Conservation (phyloP, 2,888 invertebrate species). For the Zelleria hepariella region DNA sequence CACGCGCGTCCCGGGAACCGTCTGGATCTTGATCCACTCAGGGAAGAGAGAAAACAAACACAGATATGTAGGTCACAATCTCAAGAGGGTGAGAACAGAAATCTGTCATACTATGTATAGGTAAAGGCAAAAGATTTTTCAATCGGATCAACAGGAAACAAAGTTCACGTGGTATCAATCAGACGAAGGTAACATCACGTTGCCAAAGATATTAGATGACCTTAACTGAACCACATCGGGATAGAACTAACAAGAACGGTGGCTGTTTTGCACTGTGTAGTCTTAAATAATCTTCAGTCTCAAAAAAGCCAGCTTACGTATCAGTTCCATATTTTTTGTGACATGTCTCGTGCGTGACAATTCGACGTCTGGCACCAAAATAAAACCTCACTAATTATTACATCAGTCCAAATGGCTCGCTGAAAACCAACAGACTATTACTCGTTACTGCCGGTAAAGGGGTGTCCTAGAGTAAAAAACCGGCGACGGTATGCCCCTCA, state of each 20-base stretch:
- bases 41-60: background rate
- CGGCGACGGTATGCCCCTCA: conserved; percentile 4
- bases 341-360: too few relatives aligned
- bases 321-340: background rate
- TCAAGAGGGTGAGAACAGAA: background rate
- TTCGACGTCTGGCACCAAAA: background rate
- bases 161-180: too few relatives aligned
- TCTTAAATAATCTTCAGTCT: too few relatives aligned
- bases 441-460: conserved; percentile 7
- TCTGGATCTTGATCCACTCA: background rate
- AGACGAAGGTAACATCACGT: too few relatives aligned
- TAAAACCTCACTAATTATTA: conserved; percentile 1
- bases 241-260: too few relatives aligned
- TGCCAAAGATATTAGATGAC: too few relatives aligned
- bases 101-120: background rate
- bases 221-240: too few relatives aligned
- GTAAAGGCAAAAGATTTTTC: background rate
- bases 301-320: too few relatives aligned
- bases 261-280: too few relatives aligned
- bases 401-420: conserved; percentile 14
- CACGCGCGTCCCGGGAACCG: conserved; percentile 25
- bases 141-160: too few relatives aligned
- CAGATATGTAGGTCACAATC: background rate
- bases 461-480: background rate
- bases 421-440: conserved; percentile 24